Evolutionary conservation across 2,113 vertebrate genomes (phyloP), one percentile per base, ranked within the genome.

Genomic region (Pavo muticus): DNA sequence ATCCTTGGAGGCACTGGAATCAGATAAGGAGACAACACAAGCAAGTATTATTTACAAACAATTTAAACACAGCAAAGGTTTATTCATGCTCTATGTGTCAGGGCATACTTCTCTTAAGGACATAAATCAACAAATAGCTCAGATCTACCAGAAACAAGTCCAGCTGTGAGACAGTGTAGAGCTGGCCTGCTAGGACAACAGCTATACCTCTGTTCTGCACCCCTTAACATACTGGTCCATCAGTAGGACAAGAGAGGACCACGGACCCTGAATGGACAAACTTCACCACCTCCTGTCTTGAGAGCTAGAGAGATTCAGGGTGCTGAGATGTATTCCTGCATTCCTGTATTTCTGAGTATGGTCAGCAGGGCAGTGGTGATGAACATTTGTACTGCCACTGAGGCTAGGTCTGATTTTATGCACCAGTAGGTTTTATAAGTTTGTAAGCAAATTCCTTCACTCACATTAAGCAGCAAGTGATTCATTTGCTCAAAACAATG

Each of bases 1-100:
- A 99, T 98, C 65, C 81, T 98, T 77, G 99, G 99, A 48, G 99
- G 99, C 73, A 99, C 99, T 98, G 84, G 68, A 98, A 97, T 48
- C 54, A 94, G 79, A 61, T 37, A 83, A 75, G 76, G 23, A 0
- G 5, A 75, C 30, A 85, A 30, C 24, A 71, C 47, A 40, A 88
- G 20, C 20, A 68, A 6, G 4, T 24, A 30, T 64, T 74, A 40
- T 18, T 42, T 35, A 9, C 19, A 85, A 37, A 9, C 21, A 27
- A 11, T 71, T 60, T 35, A 57, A 60, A 77, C 6, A 54, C 12
- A 69, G 40, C 29, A 47, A 83, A 70, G 59, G 24, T 21, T 52
- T 17, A 14, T n/a, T 50, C 12, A 9, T 14, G 67, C 50, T 67
- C 0, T 10, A 13, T 25, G 29, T 52, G 37, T 83, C 39, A 61